Conservation (phyloP, 1,140 invertebrate species). For the Bombus breviceps region DNA sequence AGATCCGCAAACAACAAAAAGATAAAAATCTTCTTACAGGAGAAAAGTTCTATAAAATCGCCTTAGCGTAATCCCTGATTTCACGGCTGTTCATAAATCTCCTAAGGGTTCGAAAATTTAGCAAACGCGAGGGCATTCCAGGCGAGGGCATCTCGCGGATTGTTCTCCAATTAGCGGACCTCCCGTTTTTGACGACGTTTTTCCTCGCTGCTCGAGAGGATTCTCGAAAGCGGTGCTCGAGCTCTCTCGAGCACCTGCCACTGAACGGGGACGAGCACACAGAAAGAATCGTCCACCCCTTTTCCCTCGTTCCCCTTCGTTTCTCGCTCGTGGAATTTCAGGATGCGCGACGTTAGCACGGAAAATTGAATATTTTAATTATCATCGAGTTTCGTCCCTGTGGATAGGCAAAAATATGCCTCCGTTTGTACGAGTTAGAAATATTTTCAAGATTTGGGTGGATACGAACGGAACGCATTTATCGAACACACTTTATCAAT, state of each 20-base stretch:
- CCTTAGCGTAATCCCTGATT: not conserved
- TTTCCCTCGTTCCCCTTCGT: not conserved
- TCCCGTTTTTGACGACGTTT: slow-evolving; percentile 36
- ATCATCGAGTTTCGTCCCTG: not conserved
- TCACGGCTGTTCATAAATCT: not conserved
- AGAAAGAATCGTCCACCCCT: not conserved
- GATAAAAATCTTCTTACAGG: not conserved
- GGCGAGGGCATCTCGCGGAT: not conserved
- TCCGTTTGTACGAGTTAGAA: not conserved
- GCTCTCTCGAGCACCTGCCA: slow-evolving; percentile 13
- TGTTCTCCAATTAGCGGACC: slow-evolving; percentile 55
- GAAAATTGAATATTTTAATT: slow-evolving; percentile 42
- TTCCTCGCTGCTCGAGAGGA: slow-evolving; percentile 23
- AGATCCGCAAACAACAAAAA: not conserved
- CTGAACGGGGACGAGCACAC: not conserved
- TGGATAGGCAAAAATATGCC: not conserved
- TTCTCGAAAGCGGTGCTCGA: slow-evolving; percentile 43
- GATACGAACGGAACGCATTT: not conserved
- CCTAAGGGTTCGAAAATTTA: not conserved
- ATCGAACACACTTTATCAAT: slow-evolving; percentile 2
- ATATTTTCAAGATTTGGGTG: not conserved
- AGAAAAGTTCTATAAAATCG: not conserved
- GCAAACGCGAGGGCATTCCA: not conserved
- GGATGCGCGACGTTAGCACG: not conserved
- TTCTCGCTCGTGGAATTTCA: slow-evolving; percentile 3